Conservation (phyloP, 1,140 invertebrate species). For the Chionoecetes opilio region DNA sequence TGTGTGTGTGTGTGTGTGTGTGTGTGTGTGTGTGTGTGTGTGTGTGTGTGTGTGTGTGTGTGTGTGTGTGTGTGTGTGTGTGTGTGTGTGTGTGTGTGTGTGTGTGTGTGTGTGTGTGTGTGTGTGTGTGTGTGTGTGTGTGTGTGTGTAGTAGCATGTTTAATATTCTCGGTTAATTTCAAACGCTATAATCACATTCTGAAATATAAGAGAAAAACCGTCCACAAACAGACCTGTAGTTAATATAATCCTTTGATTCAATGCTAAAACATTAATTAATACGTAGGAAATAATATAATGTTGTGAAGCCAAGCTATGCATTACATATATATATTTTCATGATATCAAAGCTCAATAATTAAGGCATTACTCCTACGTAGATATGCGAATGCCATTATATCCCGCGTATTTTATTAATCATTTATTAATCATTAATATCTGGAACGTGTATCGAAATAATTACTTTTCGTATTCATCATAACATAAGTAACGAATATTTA, state of each 20-base stretch:
- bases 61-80: no score
- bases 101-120: not conserved
- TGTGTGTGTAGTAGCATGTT: not conserved
- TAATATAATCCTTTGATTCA: not conserved
- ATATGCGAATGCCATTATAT: not conserved
- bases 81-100: constrained; percentile 18
- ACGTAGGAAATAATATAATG: not conserved
- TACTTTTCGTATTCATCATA: no score
- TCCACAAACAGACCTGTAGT: not conserved
- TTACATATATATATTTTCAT: not conserved
- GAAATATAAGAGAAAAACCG: not conserved
- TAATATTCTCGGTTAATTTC: not conserved
- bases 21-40: no score
- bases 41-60: no score
- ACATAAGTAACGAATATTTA: no score
- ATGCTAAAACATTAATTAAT: not conserved
- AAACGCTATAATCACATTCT: not conserved
- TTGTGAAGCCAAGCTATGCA: no score
- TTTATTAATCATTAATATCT: no score
- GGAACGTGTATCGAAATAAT: no score
- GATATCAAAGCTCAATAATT: not conserved
- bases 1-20: no score
- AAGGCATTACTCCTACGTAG: not conserved
- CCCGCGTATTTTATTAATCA: no score
- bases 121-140: not conserved